Conservation (phyloP, 2,888 invertebrate genomes). For the Lysandra coridon region DNA sequence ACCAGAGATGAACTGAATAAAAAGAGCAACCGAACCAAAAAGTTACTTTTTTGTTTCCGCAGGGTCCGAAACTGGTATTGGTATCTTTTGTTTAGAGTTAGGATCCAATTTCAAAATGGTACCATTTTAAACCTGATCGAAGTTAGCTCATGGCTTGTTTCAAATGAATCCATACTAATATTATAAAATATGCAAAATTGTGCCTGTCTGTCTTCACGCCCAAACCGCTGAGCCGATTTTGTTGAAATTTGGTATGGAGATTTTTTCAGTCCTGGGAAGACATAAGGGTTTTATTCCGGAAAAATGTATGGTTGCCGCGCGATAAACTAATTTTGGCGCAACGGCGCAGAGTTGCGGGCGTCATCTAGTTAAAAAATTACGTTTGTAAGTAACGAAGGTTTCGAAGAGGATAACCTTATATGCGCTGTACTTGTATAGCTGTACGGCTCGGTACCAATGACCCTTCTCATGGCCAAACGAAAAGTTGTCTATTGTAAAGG, state of each 20-base stretch:
- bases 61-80: background rate
- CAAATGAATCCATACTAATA: too few species aligned
- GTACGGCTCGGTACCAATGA: background rate
- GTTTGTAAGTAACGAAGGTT: background rate
- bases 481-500: background rate
- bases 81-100: background rate
- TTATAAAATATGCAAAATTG: background rate
- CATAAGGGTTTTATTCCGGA: too few species aligned
- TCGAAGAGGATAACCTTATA: constrained; percentile 5
- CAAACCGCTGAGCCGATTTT: too few species aligned
- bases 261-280: too few species aligned
- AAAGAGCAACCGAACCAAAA: background rate
- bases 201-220: too few species aligned
- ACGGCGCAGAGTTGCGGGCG: too few species aligned
- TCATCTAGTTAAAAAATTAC: too few species aligned
- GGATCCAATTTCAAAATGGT: too few species aligned
- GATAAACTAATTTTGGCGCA: too few species aligned
- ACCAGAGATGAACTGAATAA: background rate
- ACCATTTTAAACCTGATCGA: background rate
- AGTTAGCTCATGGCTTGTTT: background rate
- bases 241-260: too few species aligned
- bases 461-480: background rate
- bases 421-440: background rate
- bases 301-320: too few species aligned
- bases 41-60: background rate